Base-by-base conservation (phyloP, 2,113 vertebrate genomes). In the Gymnocephalus cernua region DNA sequence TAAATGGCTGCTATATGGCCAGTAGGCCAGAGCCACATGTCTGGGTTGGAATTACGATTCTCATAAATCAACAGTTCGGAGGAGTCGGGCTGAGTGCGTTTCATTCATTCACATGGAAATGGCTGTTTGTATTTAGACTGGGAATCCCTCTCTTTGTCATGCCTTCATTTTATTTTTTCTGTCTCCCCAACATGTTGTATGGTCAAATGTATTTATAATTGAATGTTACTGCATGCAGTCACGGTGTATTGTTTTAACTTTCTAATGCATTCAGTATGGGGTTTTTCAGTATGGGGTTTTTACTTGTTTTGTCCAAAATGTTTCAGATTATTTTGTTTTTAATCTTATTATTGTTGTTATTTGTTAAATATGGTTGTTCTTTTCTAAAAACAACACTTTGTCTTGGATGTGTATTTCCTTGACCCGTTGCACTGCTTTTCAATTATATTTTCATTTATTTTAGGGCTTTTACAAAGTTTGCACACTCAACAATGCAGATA, bases 21-120 rank as follows among this genome's bases (percentile, higher is more conserved):
- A 41, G 75, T 51, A 80, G 78, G 38, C 38, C 51, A 65, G 69
- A 56, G 85, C 48, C 70, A 59, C 48, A 81, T 84, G 67, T 73
- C 77, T 86, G 87, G 77, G 71, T n/a, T 21, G 68, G 66, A 84
- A 68, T 75, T 58, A 64, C 21, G 63, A n/a, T 59, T 29, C 47
- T 65, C 59, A 80, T 86, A 69, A 90, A 88, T 88, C 23, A 69
- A 12, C 53, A 64, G 53, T 71, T 63, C 58, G 27, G 47, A 79
- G 19, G 44, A 74, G 48, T 62, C 21, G 25, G 61, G 13, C 50
- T 23, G 58, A 77, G 48, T 16, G 67, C 25, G 61, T 62, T 68
- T 90, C 48, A 68, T 62, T 74, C 71, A 80, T 86, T 84, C 54
- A 84, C 16, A 86, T 79, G 84, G 53, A 88, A 80, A 85, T 75